phyloP scores from a whole-genome alignment of 1,140 invertebrate species.

The Drosophila sucinea region DNA sequence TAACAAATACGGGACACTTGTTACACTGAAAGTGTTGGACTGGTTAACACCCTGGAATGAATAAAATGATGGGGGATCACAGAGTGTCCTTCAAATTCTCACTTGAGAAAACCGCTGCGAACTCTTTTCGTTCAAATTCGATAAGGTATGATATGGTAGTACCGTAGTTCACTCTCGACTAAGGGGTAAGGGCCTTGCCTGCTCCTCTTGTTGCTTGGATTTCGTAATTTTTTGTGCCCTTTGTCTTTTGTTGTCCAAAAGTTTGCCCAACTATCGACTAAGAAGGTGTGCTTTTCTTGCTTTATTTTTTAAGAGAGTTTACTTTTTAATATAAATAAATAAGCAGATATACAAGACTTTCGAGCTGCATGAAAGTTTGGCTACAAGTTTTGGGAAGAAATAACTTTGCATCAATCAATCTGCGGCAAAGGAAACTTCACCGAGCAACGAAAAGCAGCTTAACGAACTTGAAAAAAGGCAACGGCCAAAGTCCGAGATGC shows the following conservation, averaged over 20 bases:
- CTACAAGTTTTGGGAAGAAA: conserved; percentile 9
- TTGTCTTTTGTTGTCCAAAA: conserved; percentile 2
- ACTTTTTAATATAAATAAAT: conserved; percentile 52
- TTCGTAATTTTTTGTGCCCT: neutral
- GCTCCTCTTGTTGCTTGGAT: neutral
- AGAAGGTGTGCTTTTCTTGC: conserved; percentile 9
- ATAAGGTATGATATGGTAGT: too few relatives aligned
- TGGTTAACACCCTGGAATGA: neutral
- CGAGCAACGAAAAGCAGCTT: conserved; percentile 3
- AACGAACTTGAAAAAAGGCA: neutral
- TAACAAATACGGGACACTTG: neutral
- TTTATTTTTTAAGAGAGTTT: neutral
- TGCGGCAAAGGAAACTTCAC: neutral
- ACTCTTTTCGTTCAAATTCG: too few relatives aligned
- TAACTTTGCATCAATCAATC: conserved; percentile 18
- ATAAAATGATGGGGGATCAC: too few relatives aligned
- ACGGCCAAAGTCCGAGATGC: neutral
- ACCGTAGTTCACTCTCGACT: too few relatives aligned
- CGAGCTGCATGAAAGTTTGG: conserved; percentile 1
- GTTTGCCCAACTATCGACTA: conserved; percentile 7
- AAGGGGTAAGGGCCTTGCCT: too few relatives aligned
- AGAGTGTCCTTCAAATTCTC: too few relatives aligned
- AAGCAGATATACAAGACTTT: conserved; percentile 21
- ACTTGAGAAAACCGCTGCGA: too few relatives aligned
- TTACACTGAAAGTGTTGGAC: neutral